Evolutionary conservation across 1,140 invertebrate species (phyloP).

Genomic region (Pissodes strobi): DNA sequence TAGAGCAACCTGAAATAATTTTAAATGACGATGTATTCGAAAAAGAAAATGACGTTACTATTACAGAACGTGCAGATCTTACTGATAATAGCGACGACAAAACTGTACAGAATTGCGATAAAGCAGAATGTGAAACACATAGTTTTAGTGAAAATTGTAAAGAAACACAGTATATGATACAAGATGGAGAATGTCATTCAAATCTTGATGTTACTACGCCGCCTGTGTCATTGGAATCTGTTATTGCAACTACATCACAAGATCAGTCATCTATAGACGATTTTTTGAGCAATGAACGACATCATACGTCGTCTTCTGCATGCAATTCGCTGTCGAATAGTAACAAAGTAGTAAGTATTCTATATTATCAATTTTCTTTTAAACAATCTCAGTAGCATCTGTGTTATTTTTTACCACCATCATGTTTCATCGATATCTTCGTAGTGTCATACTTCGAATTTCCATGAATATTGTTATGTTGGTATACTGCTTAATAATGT

Average conservation of each 20-base stretch:
- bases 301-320: conserved; percentile 16
- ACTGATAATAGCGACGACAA: conserved; percentile 4
- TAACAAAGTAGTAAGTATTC: conserved; percentile 16
- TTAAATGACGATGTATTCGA: conserved; percentile 18
- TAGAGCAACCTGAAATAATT: background rate
- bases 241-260: too few species aligned
- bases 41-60: conserved; percentile 11
- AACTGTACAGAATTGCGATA: background rate
- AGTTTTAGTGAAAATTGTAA: background rate
- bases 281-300: conserved; percentile 22
- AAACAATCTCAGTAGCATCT: too few species aligned
- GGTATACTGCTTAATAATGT: too few species aligned
- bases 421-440: too few species aligned
- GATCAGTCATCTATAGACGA: background rate
- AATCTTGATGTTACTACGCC: too few species aligned
- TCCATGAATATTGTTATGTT: too few species aligned
- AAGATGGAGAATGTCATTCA: background rate
- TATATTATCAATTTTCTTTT: too few species aligned
- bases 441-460: too few species aligned
- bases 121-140: background rate
- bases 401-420: too few species aligned
- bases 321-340: background rate
- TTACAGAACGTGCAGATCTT: background rate
- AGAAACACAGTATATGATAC: background rate
- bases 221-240: too few species aligned